Base-by-base conservation (phyloP, 2,797 vertebrate species). In the Alfaro cultratus region DNA sequence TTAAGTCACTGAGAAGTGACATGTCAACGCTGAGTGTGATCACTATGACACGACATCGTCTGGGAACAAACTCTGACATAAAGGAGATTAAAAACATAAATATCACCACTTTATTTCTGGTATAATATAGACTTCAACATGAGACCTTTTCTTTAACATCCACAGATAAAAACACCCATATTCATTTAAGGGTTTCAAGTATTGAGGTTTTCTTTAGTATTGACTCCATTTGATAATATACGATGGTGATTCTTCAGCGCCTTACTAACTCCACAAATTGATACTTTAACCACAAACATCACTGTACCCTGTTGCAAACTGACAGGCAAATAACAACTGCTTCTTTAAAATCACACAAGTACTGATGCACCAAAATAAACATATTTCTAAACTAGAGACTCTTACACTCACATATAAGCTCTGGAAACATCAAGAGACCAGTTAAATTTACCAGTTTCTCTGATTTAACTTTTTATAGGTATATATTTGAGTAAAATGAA, bases 1-100 rank as follows among this genome's bases (percentile, higher is more conserved):
- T 77, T 31, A 51, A 74, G 51, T 77, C 79, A 75, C 10, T 10
- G 62, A 43, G 26, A 51, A 72, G 47, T 2, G 36, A 36, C 75
- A 74, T 12, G 55, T 31, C 55, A 13, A 1, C 3, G 57, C 57
- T 31, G 46, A 26, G 71, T 23, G 47, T 23, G 70, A 75, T 23
- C 70, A 7, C 55, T 53, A 55, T 23, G 3, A 77, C 46, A 21
- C 41, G 67, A 57, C 8, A 49, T n/a, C 67, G 49, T 73, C 29
- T n/a, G 41, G n/a, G 3, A 31, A 39, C 39, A 18, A 53, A 53
- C 23, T 26, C 23, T 51, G 49, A 51, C 18, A 41, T 39, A 4
- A 46, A 34, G 49, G 15, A 26, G 3, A 16, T 21, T 47, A n/a
- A 26, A 79, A 46, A 72, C 49, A 46, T 31, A 10, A 49, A 49